Percentiles rank a stretch among this genome's conserved stretches.
Evolutionary conservation across 2,113 vertebrate genomes (phyloP).

Genomic region (Corydoras sp.): DNA sequence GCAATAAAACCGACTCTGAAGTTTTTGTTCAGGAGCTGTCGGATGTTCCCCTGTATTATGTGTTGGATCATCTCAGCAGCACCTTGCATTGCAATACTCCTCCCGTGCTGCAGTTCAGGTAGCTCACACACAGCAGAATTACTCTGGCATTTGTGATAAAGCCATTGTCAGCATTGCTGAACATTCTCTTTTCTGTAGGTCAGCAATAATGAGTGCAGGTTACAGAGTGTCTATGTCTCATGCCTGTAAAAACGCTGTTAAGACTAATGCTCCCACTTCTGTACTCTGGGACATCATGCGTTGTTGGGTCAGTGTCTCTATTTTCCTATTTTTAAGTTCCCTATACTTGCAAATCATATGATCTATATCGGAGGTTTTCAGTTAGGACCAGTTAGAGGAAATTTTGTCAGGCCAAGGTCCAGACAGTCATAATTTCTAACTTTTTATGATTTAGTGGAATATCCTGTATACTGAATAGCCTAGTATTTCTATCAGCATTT

Average conservation of each 20-base stretch:
- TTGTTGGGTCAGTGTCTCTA: constrained; percentile 74
- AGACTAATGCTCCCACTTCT: constrained; percentile 71
- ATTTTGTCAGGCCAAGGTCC: too few species aligned
- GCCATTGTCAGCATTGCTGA: too few species aligned
- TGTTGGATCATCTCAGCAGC: constrained; percentile 74
- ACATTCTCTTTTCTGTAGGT: constrained; percentile 58
- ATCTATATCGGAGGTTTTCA: too few species aligned
- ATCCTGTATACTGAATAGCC: too few species aligned
- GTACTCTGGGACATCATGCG: constrained; percentile 88
- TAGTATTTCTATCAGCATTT: too few species aligned
- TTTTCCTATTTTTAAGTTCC: too few species aligned
- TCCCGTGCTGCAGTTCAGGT: constrained; percentile 77
- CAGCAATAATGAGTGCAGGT: constrained; percentile 81
- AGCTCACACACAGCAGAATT: constrained; percentile 4
- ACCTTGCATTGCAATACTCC: constrained; percentile 69
- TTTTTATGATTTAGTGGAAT: too few species aligned
- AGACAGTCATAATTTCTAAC: too few species aligned
- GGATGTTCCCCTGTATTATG: constrained; percentile 78
- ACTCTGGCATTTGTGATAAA: neutral
- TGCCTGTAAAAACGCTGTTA: constrained; percentile 81
- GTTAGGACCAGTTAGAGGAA: too few species aligned
- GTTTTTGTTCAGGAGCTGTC: constrained; percentile 67
- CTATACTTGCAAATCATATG: too few species aligned
- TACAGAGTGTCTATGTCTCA: constrained; percentile 85
- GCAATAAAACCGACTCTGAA: neutral